Evolutionary conservation across 2,888 invertebrate genomes (phyloP), one percentile per base, ranked within the genome.

Genomic region (Patella pellucida): DNA sequence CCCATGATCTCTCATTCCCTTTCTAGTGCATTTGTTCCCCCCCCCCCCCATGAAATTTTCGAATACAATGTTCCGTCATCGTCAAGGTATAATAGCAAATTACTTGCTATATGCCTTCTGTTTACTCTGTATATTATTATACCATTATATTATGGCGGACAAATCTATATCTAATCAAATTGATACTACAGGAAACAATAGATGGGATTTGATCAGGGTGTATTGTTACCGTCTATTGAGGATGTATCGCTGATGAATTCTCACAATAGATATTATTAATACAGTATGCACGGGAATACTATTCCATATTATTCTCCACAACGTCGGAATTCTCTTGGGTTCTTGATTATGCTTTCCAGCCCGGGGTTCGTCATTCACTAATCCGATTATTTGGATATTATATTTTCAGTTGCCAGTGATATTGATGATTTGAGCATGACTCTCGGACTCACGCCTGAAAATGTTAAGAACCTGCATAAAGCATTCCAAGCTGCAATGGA

Each of bases 401-500:
- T 72, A 68, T 51, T 81, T 83, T 41, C 82, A 88, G 87, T 86
- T 72, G 84, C 85, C 73, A 84, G 80, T 69, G 82, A 81, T 72
- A 73, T 88, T 68, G 81, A 85, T 0, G 86, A 86, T 69, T 77
- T 88, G 11, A 74, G 81, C n/a, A 72, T 81, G 56, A 83, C 81
- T 72, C 79, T 88, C n/a, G 87, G 86, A 16, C 75, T 87, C 41
- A 84, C 83, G 7, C 81, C 79, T 19, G 75, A 83, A 27, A 83
- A 84, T 19, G 83, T 84, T 72, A 69, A 80, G 31, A 84, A 85
- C 74, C 80, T 88, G 19, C 79, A 82, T n/a, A 81, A 78, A 50
- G 85, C 84, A 12, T 85, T 88, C 75, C 76, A 80, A 68, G 85
- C 83, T 1, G 84, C 84, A 11, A 74, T 82, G 23, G 83, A 85